Evolutionary conservation across 2,797 vertebrate genomes (phyloP).

Genomic region (Gephyroberyx darwinii): DNA sequence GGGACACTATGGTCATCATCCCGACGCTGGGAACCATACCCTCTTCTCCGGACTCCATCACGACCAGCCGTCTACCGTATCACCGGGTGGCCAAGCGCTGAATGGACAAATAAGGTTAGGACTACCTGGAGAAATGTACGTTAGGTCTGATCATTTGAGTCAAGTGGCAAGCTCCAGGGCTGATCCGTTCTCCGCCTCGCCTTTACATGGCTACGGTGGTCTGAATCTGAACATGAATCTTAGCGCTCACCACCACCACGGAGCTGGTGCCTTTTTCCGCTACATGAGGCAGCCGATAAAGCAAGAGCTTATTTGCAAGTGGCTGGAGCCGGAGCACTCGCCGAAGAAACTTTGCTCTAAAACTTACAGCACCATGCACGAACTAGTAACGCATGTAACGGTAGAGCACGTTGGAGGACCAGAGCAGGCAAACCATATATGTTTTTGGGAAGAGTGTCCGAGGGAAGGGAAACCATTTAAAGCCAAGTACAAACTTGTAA

Average conservation of each 20-base stretch:
- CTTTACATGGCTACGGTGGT: conserved; percentile 91
- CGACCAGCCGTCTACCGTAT: conserved; percentile 91
- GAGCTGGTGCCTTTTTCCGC: conserved; percentile 95
- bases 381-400: conserved; percentile 95
- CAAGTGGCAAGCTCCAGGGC: conserved; percentile 92
- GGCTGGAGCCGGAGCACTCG: conserved; percentile 89
- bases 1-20: conserved; percentile 92
- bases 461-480: conserved; percentile 98
- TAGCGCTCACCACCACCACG: conserved; percentile 85
- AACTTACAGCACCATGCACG: conserved; percentile 98
- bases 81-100: conserved; percentile 91
- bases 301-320: conserved; percentile 98
- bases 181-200: conserved; percentile 91
- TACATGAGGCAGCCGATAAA: conserved; percentile 99
- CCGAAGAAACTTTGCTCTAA: conserved; percentile 93
- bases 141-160: conserved; percentile 94
- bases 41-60: conserved; percentile 94
- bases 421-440: conserved; percentile 94
- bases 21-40: conserved; percentile 90
- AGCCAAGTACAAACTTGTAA: conserved; percentile 99
- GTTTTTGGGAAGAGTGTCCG: conserved; percentile 98
- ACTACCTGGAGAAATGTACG: conserved; percentile 98
- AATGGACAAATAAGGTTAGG: conserved; percentile 98
- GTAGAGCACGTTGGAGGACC: conserved; percentile 98
- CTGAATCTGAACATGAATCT: conserved; percentile 97